A percentile compares a stretch with the other conserved stretches of the same genome.
These are phyloP conservation scores for Xiphorhynchus erythropygius DNA, from an alignment of 2,797 vertebrate species.

Conservation along the genomic window DNA sequence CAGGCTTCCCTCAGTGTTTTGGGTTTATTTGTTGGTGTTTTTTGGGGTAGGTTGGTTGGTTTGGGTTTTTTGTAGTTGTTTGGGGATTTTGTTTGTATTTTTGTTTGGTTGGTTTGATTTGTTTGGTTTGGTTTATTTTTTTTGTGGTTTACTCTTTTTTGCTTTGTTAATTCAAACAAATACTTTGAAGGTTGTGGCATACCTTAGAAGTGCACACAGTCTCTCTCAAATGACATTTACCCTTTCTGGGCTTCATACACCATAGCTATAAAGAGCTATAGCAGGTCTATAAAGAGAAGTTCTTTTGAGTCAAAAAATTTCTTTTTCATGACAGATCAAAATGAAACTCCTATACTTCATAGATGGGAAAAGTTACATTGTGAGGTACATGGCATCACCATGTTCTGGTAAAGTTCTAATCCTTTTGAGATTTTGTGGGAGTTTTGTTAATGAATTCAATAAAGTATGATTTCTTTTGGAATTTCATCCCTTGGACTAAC, in stretches of 20 bases:
- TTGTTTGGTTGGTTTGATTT: too few relatives aligned
- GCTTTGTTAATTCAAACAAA: background rate
- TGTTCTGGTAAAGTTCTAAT: background rate
- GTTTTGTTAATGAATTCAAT: background rate
- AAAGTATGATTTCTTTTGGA: background rate
- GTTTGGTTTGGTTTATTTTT: background rate
- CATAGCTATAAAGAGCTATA: too few relatives aligned
- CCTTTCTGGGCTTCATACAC: fast-evolving
- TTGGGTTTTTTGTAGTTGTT: too few relatives aligned
- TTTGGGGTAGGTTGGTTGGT: too few relatives aligned
- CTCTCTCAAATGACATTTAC: background rate
- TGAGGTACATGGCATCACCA: background rate
- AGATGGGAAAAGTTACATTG: background rate
- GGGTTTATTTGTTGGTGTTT: background rate
- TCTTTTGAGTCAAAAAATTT: background rate
- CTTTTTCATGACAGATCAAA: background rate
- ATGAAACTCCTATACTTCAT: background rate
- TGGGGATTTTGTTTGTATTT: too few relatives aligned
- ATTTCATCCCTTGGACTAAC: background rate
- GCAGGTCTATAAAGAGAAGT: background rate
- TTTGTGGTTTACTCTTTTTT: background rate
- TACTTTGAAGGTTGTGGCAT: background rate
- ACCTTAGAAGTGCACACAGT: background rate
- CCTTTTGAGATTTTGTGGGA: background rate
- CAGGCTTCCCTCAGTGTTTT: background rate